These are phyloP conservation scores for Ptilorrhoa leucosticta DNA, from an alignment of 2,113 vertebrate species.

Conservation along the genomic window DNA sequence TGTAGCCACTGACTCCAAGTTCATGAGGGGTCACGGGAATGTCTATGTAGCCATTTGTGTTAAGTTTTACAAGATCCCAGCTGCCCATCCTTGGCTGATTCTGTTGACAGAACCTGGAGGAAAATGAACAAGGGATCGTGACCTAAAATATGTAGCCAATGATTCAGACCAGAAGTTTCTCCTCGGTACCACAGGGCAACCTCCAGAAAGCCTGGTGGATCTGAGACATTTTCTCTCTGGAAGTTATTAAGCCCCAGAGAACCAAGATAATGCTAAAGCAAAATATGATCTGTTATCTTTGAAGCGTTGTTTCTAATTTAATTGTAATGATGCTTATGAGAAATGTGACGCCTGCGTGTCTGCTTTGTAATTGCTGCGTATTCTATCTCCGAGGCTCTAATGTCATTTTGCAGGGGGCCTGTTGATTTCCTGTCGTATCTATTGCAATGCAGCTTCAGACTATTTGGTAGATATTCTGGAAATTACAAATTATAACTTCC, in stretches of 20 bases:
- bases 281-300: slow-evolving; percentile 13
- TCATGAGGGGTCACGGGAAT: background rate
- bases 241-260: slow-evolving; percentile 12
- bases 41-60: background rate
- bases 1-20: background rate
- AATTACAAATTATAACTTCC: background rate
- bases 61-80: background rate
- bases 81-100: background rate
- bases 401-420: background rate
- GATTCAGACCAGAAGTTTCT: background rate
- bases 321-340: slow-evolving; percentile 42
- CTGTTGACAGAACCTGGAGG: background rate
- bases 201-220: background rate
- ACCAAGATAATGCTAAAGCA: background rate
- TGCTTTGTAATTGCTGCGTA: slow-evolving; percentile 8
- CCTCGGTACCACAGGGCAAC: background rate
- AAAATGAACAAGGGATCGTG: background rate
- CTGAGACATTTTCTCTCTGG: background rate
- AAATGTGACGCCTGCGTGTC: background rate
- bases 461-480: background rate
- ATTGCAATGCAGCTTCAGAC: background rate
- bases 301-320: slow-evolving; percentile 20
- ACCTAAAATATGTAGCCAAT: background rate
- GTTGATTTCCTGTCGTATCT: slow-evolving; percentile 3
- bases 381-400: background rate